These are phyloP conservation scores for Phoeniculus purpureus DNA, from an alignment of 2,797 vertebrate species.

Conservation along the genomic window DNA sequence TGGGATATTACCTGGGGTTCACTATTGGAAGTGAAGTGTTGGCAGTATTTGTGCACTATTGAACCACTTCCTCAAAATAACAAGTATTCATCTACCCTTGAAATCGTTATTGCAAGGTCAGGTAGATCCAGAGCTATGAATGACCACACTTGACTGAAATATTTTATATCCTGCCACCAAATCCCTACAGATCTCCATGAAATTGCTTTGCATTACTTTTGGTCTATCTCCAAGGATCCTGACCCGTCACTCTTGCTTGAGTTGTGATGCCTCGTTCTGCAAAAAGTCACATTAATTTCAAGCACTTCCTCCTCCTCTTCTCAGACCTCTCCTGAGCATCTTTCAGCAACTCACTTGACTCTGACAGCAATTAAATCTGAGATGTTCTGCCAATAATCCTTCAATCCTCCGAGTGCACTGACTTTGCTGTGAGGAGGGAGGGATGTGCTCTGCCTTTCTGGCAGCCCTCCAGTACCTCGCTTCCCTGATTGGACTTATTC, in stretches of 20 bases:
- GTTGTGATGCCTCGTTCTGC: background rate
- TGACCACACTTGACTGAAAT: background rate
- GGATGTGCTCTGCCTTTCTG: background rate
- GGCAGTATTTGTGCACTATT: background rate
- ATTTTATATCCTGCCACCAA: background rate
- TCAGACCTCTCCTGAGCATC: background rate
- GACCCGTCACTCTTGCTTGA: background rate
- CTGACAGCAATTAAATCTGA: background rate
- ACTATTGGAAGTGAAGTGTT: background rate
- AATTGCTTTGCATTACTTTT: background rate
- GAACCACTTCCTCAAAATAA: background rate
- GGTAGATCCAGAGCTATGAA: background rate
- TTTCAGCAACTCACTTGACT: background rate
- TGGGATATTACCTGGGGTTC: background rate
- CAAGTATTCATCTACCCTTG: background rate
- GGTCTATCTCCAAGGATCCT: background rate
- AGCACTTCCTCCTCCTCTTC: background rate
- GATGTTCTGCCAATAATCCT: slow-evolving; percentile 9
- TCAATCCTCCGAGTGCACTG: background rate
- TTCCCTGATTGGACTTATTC: background rate
- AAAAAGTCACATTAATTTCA: background rate
- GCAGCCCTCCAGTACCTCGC: accelerated
- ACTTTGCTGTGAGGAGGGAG: background rate
- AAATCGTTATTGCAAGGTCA: background rate
- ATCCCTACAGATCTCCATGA: background rate